phyloP scores from a whole-genome alignment of 2,888 invertebrate genomes.

The Cenopis cana region DNA sequence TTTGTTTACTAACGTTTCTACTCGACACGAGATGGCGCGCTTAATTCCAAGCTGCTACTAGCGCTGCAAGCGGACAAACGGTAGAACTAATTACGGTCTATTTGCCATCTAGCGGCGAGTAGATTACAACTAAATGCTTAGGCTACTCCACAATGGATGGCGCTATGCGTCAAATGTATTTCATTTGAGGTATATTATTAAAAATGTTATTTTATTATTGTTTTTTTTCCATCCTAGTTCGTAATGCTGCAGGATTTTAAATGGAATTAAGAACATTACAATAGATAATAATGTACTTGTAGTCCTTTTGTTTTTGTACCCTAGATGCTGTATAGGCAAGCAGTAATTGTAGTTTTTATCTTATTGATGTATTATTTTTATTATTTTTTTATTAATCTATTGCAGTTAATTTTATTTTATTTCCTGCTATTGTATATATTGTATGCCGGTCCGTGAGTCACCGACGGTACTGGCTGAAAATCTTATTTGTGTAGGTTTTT shows the following conservation, averaged over 20 bases:
- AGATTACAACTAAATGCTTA: conserved; percentile 40
- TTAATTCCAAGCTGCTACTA: conserved; percentile 17
- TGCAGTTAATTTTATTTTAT: no score
- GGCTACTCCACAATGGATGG: conserved; percentile 63
- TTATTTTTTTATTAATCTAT: no score
- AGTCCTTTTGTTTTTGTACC: no score
- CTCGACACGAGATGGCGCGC: conserved; percentile 51
- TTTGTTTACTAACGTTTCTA: conserved; percentile 42
- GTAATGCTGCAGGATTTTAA: neutral
- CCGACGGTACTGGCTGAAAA: no score
- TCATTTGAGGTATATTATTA: neutral
- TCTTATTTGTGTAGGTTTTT: no score
- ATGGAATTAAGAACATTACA: no score
- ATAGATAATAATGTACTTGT: no score
- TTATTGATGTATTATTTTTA: no score
- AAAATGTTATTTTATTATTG: neutral
- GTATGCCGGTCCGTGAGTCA: no score
- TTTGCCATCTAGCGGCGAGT: conserved; percentile 49
- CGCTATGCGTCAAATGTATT: conserved; percentile 34
- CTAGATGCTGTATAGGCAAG: no score
- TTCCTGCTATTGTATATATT: no score
- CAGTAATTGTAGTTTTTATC: no score
- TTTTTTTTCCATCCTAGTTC: neutral
- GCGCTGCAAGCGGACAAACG: conserved; percentile 46
- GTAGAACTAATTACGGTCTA: conserved; percentile 38